These are phyloP conservation scores for Casuarius casuarius DNA, from an alignment of 2,113 vertebrate genomes.

Conservation along the genomic window DNA sequence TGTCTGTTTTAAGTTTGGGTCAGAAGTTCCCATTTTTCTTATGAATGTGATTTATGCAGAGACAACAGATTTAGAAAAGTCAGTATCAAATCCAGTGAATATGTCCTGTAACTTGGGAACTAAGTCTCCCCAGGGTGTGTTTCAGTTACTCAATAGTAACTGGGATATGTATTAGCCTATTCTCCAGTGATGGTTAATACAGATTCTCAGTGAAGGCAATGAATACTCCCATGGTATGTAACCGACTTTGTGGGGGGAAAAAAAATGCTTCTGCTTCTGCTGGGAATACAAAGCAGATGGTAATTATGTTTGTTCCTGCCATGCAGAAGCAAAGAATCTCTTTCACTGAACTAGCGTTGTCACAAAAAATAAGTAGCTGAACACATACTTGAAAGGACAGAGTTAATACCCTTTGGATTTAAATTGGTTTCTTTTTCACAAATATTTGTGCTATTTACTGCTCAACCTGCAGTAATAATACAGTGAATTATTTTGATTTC, in stretches of 20 bases:
- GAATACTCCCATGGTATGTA: neutral
- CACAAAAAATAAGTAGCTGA: neutral
- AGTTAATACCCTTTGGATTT: neutral
- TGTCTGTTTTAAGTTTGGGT: neutral
- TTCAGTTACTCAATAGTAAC: neutral
- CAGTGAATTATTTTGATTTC: neutral
- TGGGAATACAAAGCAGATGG: neutral
- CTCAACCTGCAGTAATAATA: neutral
- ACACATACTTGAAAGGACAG: neutral
- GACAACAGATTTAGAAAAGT: neutral
- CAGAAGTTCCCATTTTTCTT: neutral
- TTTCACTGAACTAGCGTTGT: neutral
- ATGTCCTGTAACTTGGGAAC: neutral
- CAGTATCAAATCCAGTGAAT: rapidly evolving
- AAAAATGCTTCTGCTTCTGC: neutral
- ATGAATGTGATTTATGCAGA: neutral
- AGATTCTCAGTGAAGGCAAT: neutral
- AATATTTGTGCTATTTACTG: neutral
- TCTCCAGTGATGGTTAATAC: neutral
- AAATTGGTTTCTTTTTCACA: neutral
- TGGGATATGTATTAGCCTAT: neutral
- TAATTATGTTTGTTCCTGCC: neutral
- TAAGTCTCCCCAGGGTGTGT: rapidly evolving
- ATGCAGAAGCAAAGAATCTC: neutral
- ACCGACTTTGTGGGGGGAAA: neutral